Percentiles rank a stretch among this genome's conserved stretches.
phyloP scores from a whole-genome alignment of 2,797 vertebrate genomes.

The Clarias fuscus region DNA sequence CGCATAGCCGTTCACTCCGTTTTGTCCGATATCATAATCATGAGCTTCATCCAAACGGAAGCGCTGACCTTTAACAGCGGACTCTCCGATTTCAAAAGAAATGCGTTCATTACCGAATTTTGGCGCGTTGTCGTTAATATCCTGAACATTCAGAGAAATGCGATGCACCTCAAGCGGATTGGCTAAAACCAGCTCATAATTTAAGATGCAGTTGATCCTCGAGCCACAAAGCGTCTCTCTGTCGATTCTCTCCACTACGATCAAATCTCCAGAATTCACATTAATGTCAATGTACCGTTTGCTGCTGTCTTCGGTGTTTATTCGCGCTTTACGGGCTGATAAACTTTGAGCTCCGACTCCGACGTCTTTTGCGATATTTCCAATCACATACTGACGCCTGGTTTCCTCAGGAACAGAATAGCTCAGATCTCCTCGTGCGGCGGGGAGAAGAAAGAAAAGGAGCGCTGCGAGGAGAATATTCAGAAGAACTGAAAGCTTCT shows the following conservation, averaged over 20 bases:
- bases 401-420: slow-evolving; percentile 55
- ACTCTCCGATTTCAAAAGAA: too few species aligned
- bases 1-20: too few species aligned
- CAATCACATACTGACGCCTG: slow-evolving; percentile 43
- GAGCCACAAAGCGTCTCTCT: slow-evolving; percentile 54
- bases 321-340: slow-evolving; percentile 51
- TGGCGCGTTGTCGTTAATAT: slow-evolving; percentile 59
- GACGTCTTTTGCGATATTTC: slow-evolving; percentile 53
- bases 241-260: slow-evolving; percentile 52
- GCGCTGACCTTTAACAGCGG: too few species aligned
- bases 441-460: not conserved
- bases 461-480: slow-evolving; percentile 1
- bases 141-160: slow-evolving; percentile 49
- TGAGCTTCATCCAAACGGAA: too few species aligned
- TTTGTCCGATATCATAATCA: too few species aligned
- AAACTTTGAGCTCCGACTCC: slow-evolving; percentile 20
- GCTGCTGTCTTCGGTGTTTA: slow-evolving; percentile 29
- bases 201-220: slow-evolving; percentile 30
- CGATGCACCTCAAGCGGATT: slow-evolving; percentile 55
- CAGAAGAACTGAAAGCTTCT: not conserved
- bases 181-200: slow-evolving; percentile 51
- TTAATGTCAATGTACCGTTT: slow-evolving; percentile 63
- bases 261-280: slow-evolving; percentile 62
- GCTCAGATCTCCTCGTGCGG: slow-evolving; percentile 45
- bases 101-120: slow-evolving; percentile 46